Evolutionary conservation across 2,797 vertebrate species (phyloP).

Genomic region (Salmo trutta): DNA sequence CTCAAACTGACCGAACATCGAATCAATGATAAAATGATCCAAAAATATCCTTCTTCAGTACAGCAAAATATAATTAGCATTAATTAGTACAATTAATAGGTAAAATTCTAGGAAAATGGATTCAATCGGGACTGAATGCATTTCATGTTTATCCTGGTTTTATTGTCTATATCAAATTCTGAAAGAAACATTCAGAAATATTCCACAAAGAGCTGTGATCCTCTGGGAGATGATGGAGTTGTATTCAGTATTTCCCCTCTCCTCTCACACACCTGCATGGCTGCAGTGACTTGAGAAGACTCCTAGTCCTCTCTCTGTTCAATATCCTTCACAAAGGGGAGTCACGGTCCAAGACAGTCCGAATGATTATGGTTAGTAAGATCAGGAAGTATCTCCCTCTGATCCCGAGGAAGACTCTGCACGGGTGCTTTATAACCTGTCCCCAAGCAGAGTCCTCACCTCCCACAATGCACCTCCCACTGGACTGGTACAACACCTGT

Average conservation of each 20-base stretch:
- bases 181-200: background rate
- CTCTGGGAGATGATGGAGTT: background rate
- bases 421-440: background rate
- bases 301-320: constrained; percentile 3
- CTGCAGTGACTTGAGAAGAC: constrained; percentile 18
- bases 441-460: no score
- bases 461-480: no score
- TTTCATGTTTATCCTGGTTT: no score
- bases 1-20: no score
- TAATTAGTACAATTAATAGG: background rate
- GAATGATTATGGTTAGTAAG: background rate
- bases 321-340: constrained; percentile 52
- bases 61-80: background rate
- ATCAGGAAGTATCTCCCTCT: background rate
- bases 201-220: background rate
- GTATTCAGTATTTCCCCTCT: background rate
- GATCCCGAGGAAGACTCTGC: constrained; percentile 3
- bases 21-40: no score
- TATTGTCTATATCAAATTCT: background rate
- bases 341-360: background rate
- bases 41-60: no score
- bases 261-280: constrained; percentile 73
- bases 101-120: background rate
- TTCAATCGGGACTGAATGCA: no score
- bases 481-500: no score